These are phyloP conservation scores for Uloborus diversus DNA, from an alignment of 1,140 invertebrate genomes.

Conservation along the genomic window DNA sequence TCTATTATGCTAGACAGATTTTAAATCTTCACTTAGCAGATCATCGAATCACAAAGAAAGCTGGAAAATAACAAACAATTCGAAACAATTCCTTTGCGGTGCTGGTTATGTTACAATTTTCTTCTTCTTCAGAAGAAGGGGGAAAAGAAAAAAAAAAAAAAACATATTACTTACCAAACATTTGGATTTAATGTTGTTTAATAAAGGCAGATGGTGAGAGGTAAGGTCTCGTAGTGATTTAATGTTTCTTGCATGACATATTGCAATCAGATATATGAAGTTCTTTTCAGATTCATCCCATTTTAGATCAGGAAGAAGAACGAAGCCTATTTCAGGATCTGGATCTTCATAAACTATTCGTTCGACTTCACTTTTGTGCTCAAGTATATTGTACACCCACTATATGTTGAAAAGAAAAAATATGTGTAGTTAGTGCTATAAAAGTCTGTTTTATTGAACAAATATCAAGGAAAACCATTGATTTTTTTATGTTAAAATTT, in stretches of 20 bases:
- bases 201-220: slow-evolving; percentile 78
- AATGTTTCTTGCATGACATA: slow-evolving; percentile 77
- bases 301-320: slow-evolving; percentile 91
- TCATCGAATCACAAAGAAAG: too few relatives aligned
- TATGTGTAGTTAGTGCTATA: neutral
- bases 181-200: slow-evolving; percentile 81
- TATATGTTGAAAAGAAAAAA: slow-evolving; percentile 68
- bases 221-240: slow-evolving; percentile 86
- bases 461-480: too few relatives aligned
- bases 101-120: too few relatives aligned
- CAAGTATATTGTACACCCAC: slow-evolving; percentile 97
- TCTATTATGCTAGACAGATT: too few relatives aligned
- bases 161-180: slow-evolving; percentile 75
- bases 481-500: neutral
- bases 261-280: slow-evolving; percentile 84
- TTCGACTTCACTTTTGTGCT: slow-evolving; percentile 88
- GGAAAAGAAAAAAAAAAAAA: neutral
- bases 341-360: slow-evolving; percentile 85
- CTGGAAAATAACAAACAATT: too few relatives aligned
- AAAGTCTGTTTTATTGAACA: neutral
- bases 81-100: too few relatives aligned
- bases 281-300: slow-evolving; percentile 75
- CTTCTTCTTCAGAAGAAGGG: too few relatives aligned
- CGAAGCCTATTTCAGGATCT: slow-evolving; percentile 82
- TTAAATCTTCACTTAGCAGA: too few relatives aligned